Conservation (phyloP, 2,888 invertebrate genomes). For the Platerodrilus igneus region DNA sequence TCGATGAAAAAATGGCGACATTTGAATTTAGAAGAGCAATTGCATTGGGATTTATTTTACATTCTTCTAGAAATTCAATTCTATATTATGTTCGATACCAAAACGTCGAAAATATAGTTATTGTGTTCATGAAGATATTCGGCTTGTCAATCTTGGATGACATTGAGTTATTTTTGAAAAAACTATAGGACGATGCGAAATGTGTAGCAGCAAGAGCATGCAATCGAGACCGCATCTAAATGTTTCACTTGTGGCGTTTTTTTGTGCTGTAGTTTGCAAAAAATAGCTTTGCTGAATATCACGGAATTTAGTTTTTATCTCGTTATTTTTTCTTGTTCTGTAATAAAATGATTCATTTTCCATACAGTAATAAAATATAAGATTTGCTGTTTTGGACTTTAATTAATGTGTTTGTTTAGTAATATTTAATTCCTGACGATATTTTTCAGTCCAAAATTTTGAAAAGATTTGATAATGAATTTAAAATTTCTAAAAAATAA, state of each 20-base stretch:
- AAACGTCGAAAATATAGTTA: constrained; percentile 8
- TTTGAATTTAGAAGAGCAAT: too few species aligned
- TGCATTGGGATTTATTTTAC: too few species aligned
- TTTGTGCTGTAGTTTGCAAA: constrained; percentile 9
- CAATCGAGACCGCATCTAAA: constrained; percentile 8
- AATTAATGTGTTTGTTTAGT: too few species aligned
- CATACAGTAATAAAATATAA: too few species aligned
- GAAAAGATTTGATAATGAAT: too few species aligned
- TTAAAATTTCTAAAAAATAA: too few species aligned
- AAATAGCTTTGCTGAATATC: constrained; percentile 12
- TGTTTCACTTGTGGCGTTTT: constrained; percentile 9
- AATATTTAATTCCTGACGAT: too few species aligned
- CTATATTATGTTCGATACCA: constrained; percentile 1
- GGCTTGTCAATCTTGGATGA: constrained; percentile 8
- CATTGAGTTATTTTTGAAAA: constrained; percentile 9
- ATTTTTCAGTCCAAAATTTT: too few species aligned
- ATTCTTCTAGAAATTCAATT: too few species aligned
- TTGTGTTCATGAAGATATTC: constrained; percentile 6
- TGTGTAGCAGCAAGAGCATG: constrained; percentile 4
- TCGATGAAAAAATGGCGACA: too few species aligned
- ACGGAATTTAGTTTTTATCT: constrained; percentile 7
- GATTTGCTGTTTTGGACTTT: too few species aligned
- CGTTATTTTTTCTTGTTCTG: constrained; percentile 2
- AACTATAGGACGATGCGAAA: constrained; percentile 8
- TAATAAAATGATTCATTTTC: too few species aligned